Percentiles rank a stretch among this genome's conserved stretches.
These are phyloP conservation scores for Lepidurus packardi DNA, from an alignment of 1,140 invertebrate species.

Conservation along the genomic window DNA sequence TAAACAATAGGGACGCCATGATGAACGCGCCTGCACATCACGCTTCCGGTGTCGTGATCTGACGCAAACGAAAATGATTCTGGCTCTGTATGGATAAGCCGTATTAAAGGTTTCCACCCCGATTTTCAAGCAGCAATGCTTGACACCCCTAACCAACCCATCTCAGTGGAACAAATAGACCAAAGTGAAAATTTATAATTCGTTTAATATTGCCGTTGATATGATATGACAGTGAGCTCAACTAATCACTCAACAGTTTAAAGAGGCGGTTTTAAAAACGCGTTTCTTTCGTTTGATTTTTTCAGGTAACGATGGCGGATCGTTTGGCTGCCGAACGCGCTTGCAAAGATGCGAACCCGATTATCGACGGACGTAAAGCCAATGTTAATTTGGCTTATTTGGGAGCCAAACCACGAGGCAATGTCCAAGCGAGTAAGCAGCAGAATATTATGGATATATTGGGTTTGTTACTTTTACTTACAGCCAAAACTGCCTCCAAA, in stretches of 20 bases:
- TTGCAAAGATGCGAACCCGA: constrained; percentile 95
- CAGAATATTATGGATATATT: constrained; percentile 19
- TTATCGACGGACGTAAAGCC: constrained; percentile 96
- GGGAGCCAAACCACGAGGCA: constrained; percentile 89
- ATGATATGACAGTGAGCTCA: no score
- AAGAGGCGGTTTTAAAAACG: no score
- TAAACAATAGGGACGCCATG: constrained; percentile 7
- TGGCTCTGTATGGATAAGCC: not conserved
- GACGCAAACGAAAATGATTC: not conserved
- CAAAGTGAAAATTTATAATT: not conserved
- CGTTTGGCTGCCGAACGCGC: constrained; percentile 85
- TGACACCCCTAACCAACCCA: not conserved
- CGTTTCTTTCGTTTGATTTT: constrained; percentile 28
- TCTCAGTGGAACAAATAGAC: not conserved
- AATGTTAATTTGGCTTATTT: constrained; percentile 97
- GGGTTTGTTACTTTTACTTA: constrained; percentile 32
- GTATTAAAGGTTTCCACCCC: not conserved
- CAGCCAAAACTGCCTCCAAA: constrained; percentile 29
- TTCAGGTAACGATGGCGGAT: constrained; percentile 95
- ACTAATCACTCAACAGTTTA: no score
- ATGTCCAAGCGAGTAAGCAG: constrained; percentile 65
- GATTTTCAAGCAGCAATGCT: not conserved
- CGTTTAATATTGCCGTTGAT: no score
- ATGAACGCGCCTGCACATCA: not conserved
- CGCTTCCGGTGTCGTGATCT: not conserved